A percentile compares a stretch with the other conserved stretches of the same genome.
Evolutionary conservation across 2,797 vertebrate species (phyloP).

Genomic region (Gallirallus australis): DNA sequence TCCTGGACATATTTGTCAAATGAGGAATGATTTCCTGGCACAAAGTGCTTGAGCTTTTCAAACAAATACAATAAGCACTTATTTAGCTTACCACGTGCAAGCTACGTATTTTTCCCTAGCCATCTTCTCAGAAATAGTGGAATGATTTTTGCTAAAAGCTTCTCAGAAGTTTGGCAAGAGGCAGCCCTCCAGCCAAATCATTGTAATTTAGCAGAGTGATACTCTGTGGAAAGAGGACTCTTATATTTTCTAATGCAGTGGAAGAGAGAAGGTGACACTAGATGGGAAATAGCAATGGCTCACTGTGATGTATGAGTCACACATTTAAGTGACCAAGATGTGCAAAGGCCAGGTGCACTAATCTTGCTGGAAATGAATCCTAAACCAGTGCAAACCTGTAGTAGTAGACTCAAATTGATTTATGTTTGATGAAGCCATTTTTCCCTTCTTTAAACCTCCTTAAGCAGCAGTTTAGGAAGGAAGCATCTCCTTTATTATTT

Average conservation of each 20-base stretch:
- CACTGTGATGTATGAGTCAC: background rate
- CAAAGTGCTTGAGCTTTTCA: background rate
- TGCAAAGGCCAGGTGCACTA: background rate
- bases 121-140: background rate
- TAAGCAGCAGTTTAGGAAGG: background rate
- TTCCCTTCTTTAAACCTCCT: background rate
- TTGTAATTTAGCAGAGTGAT: background rate
- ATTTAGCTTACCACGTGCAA: background rate
- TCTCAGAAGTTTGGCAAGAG: background rate
- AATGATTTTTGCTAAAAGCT: background rate
- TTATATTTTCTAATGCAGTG: background rate
- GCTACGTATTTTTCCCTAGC: background rate
- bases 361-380: background rate
- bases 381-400: background rate
- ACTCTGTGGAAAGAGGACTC: background rate
- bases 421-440: background rate
- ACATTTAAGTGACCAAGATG: background rate
- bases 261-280: background rate
- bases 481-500: background rate
- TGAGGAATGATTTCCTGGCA: background rate
- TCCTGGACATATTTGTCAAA: background rate
- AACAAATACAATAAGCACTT: background rate
- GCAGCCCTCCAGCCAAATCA: background rate
- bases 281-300: background rate
- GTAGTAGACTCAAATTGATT: background rate